Conservation (phyloP, 2,113 vertebrate genomes). For the Jaculus jaculus region DNA sequence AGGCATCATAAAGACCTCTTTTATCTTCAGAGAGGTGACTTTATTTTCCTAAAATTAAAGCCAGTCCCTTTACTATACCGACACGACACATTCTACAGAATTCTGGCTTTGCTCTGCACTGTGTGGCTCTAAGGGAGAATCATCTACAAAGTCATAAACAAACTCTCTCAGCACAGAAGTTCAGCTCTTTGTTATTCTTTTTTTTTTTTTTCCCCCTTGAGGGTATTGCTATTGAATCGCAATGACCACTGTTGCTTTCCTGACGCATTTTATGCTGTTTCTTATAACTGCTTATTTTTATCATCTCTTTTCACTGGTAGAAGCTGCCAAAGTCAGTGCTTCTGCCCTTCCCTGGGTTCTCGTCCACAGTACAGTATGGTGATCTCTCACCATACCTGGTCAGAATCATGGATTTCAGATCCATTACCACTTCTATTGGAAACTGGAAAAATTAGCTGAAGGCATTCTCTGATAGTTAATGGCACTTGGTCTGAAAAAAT, state of each 20-base stretch:
- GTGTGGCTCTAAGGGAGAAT: not conserved
- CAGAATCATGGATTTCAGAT: constrained; percentile 70
- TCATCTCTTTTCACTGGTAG: constrained; percentile 60
- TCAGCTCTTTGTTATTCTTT: constrained; percentile 43
- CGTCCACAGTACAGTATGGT: constrained; percentile 44
- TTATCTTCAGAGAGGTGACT: not conserved
- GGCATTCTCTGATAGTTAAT: constrained; percentile 74
- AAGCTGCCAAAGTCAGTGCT: constrained; percentile 32
- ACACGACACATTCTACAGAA: not conserved
- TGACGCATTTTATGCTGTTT: constrained; percentile 55
- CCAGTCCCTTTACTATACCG: not conserved
- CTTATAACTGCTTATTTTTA: constrained; percentile 62
- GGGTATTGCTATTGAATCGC: constrained; percentile 54
- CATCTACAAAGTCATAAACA: constrained; percentile 58
- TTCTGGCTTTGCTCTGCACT: not conserved
- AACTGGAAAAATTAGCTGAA: constrained; percentile 74
- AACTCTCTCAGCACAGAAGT: constrained; percentile 24
- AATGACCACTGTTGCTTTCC: constrained; percentile 65
- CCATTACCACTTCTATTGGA: constrained; percentile 71
- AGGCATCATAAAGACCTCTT: not conserved
- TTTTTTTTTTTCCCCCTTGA: constrained; percentile 11
- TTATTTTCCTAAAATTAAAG: constrained; percentile 48
- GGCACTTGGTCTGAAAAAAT: constrained; percentile 72
- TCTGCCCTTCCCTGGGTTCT: not conserved
- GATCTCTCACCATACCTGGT: constrained; percentile 68